phyloP scores from a whole-genome alignment of 2,888 invertebrate species.

The Thumatha senex region DNA sequence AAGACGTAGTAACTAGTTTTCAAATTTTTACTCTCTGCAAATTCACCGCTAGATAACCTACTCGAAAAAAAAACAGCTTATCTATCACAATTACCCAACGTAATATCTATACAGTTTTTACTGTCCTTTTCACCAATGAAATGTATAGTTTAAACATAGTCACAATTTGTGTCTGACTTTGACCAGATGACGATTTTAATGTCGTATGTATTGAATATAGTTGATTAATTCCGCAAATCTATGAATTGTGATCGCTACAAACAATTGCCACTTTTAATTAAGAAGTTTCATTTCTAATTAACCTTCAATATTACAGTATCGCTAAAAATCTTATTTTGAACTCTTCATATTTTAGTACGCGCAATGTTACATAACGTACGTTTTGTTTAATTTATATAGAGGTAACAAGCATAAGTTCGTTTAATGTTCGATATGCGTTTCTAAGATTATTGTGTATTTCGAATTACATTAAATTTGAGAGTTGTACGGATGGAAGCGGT shows the following conservation, averaged over 20 bases:
- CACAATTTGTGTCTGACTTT: no score
- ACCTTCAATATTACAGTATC: neutral
- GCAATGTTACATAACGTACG: slow-evolving; percentile 13
- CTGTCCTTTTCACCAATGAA: neutral
- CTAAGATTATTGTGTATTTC: slow-evolving; percentile 2
- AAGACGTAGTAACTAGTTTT: no score
- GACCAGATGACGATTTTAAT: no score
- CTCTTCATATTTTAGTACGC: slow-evolving; percentile 20
- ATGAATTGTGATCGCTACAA: slow-evolving; percentile 13
- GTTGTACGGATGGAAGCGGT: no score
- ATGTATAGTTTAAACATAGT: no score
- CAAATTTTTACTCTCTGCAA: no score
- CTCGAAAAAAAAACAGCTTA: no score
- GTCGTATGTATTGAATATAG: no score
- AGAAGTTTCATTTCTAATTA: slow-evolving; percentile 2
- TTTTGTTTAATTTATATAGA: slow-evolving; percentile 17
- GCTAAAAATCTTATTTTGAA: slow-evolving; percentile 21
- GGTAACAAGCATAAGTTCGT: slow-evolving; percentile 27
- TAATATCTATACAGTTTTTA: slow-evolving; percentile 7
- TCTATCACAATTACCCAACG: no score
- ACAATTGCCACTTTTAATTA: slow-evolving; percentile 30
- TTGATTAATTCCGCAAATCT: slow-evolving; percentile 8
- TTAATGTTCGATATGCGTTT: slow-evolving; percentile 25
- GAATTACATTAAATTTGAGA: neutral
- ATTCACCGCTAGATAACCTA: no score